Percentiles rank a stretch among this genome's conserved stretches.
These are phyloP conservation scores for Paracentrotus lividus DNA, from an alignment of 53 echinoderm and acorn worm species.

Conservation along the genomic window DNA sequence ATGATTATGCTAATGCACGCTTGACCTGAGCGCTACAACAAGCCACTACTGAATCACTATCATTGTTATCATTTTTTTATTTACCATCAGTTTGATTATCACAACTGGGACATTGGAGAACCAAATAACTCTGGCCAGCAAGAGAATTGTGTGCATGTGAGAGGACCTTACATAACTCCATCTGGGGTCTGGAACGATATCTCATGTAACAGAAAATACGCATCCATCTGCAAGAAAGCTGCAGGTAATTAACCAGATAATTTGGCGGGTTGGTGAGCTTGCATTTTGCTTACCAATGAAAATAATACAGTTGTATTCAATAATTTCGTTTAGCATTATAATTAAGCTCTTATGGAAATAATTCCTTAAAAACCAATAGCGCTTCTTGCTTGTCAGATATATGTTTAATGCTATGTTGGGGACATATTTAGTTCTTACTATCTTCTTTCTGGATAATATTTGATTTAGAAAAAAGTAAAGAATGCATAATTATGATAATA, in stretches of 20 bases:
- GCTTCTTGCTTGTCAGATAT: too few species aligned
- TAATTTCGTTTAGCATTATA: too few species aligned
- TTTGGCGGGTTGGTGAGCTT: not conserved
- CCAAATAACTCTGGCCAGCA: conserved; percentile 75
- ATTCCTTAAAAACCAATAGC: too few species aligned
- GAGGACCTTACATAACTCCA: conserved; percentile 66
- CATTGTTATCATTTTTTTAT: not conserved
- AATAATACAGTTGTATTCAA: not conserved
- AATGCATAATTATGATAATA: too few species aligned
- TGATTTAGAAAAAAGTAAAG: too few species aligned
- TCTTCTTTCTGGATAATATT: too few species aligned
- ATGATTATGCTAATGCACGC: too few species aligned
- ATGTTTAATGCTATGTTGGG: too few species aligned
- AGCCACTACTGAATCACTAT: too few species aligned
- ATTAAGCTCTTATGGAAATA: too few species aligned
- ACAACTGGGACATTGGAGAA: conserved; percentile 84
- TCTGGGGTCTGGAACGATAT: conserved; percentile 92
- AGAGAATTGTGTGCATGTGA: conserved; percentile 87
- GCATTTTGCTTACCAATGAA: not conserved
- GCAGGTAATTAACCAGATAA: conserved; percentile 74
- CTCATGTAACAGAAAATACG: conserved; percentile 62
- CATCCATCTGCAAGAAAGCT: conserved; percentile 78
- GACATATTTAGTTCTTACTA: too few species aligned
- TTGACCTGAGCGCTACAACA: too few species aligned
- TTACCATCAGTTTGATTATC: conserved; percentile 78